Percentiles rank a stretch among this genome's conserved stretches.
Conservation (phyloP, 2,113 vertebrate species). For the Triplophysa tibetana region DNA sequence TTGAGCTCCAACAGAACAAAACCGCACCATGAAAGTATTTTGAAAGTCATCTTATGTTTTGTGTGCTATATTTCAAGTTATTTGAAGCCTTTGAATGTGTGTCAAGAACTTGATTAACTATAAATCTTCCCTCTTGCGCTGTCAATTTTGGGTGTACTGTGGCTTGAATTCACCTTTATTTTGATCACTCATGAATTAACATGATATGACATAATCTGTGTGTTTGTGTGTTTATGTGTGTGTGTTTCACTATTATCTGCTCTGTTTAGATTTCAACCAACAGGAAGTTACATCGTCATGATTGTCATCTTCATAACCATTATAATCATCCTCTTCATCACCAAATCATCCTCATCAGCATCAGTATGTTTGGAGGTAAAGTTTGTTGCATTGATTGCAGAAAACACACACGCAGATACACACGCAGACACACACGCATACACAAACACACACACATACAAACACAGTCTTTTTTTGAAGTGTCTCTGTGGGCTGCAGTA, state of each 20-base stretch:
- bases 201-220: neutral
- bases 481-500: neutral
- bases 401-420: conserved; percentile 18
- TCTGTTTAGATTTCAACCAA: conserved; percentile 12
- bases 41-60: too few relatives aligned
- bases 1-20: too few relatives aligned
- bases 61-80: too few relatives aligned
- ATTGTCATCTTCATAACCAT: neutral
- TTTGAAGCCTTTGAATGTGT: too few relatives aligned
- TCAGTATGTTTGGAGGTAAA: conserved; percentile 19
- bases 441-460: neutral
- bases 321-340: conserved; percentile 10
- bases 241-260: conserved; percentile 8
- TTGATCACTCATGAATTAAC: too few relatives aligned
- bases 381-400: conserved; percentile 22
- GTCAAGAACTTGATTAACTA: too few relatives aligned
- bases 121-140: too few relatives aligned
- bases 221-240: neutral
- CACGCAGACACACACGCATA: neutral
- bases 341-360: conserved; percentile 8
- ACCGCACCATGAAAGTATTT: too few relatives aligned
- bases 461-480: too few relatives aligned
- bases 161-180: too few relatives aligned
- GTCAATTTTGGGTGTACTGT: too few relatives aligned
- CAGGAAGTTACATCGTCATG: neutral